Evolutionary conservation across 2,113 vertebrate species (phyloP).

Genomic region (Ramphastos sulfuratus): DNA sequence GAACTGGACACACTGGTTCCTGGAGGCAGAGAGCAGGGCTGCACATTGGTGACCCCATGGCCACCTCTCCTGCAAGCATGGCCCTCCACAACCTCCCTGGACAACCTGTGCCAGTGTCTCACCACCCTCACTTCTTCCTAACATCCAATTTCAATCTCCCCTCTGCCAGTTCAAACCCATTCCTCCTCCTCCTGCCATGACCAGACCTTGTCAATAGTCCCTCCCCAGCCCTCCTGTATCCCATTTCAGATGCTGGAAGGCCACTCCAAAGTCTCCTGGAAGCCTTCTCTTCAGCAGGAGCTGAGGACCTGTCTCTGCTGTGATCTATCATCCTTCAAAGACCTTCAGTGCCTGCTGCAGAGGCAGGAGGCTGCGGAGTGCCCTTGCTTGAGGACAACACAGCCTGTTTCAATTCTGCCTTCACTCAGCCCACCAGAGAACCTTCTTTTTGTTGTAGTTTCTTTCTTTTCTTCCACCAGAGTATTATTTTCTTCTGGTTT

Average conservation of each 20-base stretch:
- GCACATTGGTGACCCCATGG: background rate
- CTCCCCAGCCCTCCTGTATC: no score
- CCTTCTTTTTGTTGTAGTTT: background rate
- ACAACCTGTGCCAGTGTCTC: no score
- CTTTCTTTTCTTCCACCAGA: background rate
- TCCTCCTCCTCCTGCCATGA: no score
- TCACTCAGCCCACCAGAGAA: background rate
- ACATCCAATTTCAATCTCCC: no score
- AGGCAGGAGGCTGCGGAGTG: background rate
- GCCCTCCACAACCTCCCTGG: no score
- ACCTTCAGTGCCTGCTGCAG: background rate
- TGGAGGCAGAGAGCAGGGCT: background rate
- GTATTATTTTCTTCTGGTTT: conserved; percentile 2
- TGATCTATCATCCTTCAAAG: background rate
- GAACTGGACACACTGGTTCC: background rate
- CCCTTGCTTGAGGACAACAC: conserved; percentile 11
- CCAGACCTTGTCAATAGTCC: no score
- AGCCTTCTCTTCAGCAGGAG: fast-evolving
- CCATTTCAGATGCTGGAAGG: no score
- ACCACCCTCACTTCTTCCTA: no score
- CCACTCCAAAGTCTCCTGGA: no score
- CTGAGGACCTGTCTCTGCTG: background rate
- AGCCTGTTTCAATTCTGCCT: conserved; percentile 25
- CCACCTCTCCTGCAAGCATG: background rate
- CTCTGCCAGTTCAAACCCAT: no score